phyloP scores from a whole-genome alignment of 2,113 vertebrate genomes.

The rat (Rattus norvegicus) region GRCr8 NC_086027.1:65412501-65413000 shows the following conservation, averaged over 20 bases:
- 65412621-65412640: background rate
- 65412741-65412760: background rate
- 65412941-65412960: background rate
- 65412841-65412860: background rate
- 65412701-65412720: background rate
- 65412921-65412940: no score
- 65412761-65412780: background rate
- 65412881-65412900: background rate
- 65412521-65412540: background rate
- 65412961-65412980: background rate
- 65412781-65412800: background rate
- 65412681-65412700: background rate
- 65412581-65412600: background rate
- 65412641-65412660: background rate
- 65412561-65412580: background rate
- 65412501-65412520: background rate
- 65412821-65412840: background rate
- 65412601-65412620: background rate
- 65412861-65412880: background rate
- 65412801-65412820: background rate
- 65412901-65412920: background rate
- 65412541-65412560: background rate
- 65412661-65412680: background rate
- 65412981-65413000: no score
- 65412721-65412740: background rate